A percentile compares a stretch with the other conserved stretches of the same genome.
Conservation (phyloP, 2,888 invertebrate genomes). For the Fragum sueziense region DNA sequence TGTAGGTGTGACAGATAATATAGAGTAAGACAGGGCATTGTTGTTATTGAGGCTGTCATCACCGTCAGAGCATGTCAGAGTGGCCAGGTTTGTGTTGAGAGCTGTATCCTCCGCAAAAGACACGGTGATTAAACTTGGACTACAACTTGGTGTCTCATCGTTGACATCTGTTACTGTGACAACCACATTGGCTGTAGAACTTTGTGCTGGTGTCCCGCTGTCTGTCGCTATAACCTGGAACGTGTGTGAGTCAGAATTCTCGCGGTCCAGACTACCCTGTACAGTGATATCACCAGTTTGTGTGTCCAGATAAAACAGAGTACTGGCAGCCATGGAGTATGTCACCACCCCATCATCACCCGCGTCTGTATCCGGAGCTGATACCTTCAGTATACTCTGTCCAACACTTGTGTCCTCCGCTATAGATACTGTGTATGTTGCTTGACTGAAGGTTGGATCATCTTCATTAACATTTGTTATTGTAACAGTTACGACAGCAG, state of each 20-base stretch:
- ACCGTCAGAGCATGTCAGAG: constrained; percentile 64
- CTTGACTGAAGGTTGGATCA: constrained; percentile 63
- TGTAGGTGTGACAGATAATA: constrained; percentile 56
- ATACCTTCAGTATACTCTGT: constrained; percentile 59
- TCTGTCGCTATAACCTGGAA: constrained; percentile 63
- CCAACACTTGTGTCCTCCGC: constrained; percentile 61
- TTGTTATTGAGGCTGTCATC: constrained; percentile 64
- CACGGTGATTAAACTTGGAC: constrained; percentile 57
- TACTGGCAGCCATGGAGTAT: constrained; percentile 57
- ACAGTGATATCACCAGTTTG: constrained; percentile 67
- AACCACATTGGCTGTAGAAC: constrained; percentile 90
- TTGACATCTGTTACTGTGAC: constrained; percentile 95
- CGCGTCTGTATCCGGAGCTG: constrained; percentile 66
- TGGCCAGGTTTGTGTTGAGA: constrained; percentile 50
- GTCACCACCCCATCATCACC: constrained; percentile 66
- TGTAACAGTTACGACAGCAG: constrained; percentile 67
- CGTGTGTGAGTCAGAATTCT: constrained; percentile 56
- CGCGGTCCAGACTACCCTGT: constrained; percentile 69
- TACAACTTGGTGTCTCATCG: constrained; percentile 82
- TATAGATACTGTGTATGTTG: constrained; percentile 42
- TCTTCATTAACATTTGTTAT: constrained; percentile 73
- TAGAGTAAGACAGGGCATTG: constrained; percentile 51
- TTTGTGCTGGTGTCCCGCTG: constrained; percentile 56
- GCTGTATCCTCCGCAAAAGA: constrained; percentile 55
- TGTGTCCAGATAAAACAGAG: constrained; percentile 61